Percentiles rank a stretch among this genome's conserved stretches.
phyloP scores from a whole-genome alignment of 2,888 invertebrate genomes.

The Troides aeacus region DNA sequence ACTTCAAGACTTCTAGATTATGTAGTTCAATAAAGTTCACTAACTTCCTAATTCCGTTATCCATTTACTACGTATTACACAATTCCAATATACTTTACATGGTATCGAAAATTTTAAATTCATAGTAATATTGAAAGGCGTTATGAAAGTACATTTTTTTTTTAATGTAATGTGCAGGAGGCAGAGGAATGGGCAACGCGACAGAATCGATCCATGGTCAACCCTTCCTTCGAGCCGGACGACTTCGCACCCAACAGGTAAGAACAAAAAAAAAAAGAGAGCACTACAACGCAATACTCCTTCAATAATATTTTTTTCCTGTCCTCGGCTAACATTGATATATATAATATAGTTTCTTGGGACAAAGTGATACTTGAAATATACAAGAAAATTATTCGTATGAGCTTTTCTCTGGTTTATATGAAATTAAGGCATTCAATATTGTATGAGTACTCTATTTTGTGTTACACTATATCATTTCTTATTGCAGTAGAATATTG shows the following conservation, averaged over 20 bases:
- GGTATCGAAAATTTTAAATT: too few species aligned
- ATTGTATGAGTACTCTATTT: too few species aligned
- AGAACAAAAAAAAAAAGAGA: slow-evolving; percentile 19
- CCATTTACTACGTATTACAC: too few species aligned
- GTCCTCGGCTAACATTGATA: neutral
- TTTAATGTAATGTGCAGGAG: slow-evolving; percentile 50
- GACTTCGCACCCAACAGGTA: slow-evolving; percentile 71
- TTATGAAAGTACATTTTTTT: neutral
- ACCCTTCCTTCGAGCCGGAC: slow-evolving; percentile 77
- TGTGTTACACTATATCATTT: neutral
- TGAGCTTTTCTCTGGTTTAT: too few species aligned
- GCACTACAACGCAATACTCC: neutral
- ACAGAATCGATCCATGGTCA: slow-evolving; percentile 68
- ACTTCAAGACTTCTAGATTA: too few species aligned
- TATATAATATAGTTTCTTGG: neutral
- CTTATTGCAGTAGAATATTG: neutral
- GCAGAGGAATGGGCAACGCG: slow-evolving; percentile 64
- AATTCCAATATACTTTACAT: too few species aligned
- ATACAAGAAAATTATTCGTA: too few species aligned
- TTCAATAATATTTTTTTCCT: neutral
- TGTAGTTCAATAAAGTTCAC: too few species aligned
- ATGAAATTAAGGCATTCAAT: too few species aligned
- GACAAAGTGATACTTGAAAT: too few species aligned
- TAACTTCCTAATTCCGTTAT: too few species aligned
- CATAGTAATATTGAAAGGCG: too few species aligned